Conservation (phyloP, 2,797 vertebrate genomes). For the Gila robusta region DNA sequence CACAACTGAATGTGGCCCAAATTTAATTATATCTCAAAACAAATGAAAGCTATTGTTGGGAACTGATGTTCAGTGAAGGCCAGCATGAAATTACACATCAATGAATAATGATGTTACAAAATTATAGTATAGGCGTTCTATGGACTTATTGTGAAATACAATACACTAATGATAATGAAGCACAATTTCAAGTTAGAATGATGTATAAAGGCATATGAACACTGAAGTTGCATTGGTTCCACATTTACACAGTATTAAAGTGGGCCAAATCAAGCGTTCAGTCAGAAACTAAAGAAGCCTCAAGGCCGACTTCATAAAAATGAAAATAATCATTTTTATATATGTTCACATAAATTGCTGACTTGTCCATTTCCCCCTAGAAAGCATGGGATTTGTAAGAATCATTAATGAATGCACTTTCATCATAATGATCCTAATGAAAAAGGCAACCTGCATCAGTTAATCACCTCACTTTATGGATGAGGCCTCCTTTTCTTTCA, state of each 20-base stretch:
- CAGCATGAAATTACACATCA: background rate
- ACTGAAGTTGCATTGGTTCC: background rate
- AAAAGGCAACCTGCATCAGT: conserved; percentile 56
- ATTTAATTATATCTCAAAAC: background rate
- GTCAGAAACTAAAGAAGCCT: conserved; percentile 34
- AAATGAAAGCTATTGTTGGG: background rate
- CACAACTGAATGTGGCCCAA: background rate
- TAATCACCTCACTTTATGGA: conserved; percentile 63
- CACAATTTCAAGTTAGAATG: background rate
- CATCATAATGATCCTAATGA: conserved; percentile 68
- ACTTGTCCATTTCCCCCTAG: conserved; percentile 5
- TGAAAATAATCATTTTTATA: conserved; percentile 45
- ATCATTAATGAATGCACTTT: conserved; percentile 61
- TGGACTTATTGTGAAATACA: background rate
- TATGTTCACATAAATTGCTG: conserved; percentile 48
- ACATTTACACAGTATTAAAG: background rate
- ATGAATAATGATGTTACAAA: background rate
- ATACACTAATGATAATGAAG: background rate
- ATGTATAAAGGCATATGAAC: background rate
- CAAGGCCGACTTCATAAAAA: conserved; percentile 59
- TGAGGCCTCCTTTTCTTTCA: conserved; percentile 55
- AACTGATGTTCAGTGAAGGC: background rate
- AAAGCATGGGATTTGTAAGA: conserved; percentile 38
- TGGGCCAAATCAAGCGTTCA: background rate
- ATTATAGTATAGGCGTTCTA: background rate